Evolutionary conservation across 2,113 vertebrate species (phyloP).

Genomic region (Ophiodon elongatus): DNA sequence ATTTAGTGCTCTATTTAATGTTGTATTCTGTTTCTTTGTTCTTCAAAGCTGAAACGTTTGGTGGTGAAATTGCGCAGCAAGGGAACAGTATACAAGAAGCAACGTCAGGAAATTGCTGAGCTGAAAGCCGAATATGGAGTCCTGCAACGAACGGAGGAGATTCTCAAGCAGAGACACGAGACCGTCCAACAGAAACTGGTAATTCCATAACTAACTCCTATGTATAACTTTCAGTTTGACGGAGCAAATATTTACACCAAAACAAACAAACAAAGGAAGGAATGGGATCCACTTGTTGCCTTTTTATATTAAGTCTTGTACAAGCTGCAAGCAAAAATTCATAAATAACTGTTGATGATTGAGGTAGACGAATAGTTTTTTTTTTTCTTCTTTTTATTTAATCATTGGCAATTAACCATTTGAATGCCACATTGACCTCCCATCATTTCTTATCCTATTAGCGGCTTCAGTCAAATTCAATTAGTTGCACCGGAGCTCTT

Average conservation of each 20-base stretch:
- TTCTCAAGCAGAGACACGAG: conserved; percentile 90
- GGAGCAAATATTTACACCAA: background rate
- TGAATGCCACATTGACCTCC: background rate
- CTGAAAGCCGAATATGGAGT: conserved; percentile 91
- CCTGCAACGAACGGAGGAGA: conserved; percentile 94
- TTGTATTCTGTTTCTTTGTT: conserved; percentile 21
- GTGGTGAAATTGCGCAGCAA: conserved; percentile 93
- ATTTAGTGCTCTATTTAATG: background rate
- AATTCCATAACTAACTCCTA: conserved; percentile 53
- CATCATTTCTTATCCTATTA: background rate
- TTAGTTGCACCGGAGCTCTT: background rate
- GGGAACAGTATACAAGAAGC: conserved; percentile 91
- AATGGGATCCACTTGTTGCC: background rate
- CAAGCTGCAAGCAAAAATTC: background rate
- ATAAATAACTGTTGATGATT: background rate
- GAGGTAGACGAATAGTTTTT: background rate
- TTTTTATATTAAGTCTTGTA: background rate
- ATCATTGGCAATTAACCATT: background rate
- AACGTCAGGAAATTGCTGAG: conserved; percentile 90
- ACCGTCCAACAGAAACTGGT: conserved; percentile 92
- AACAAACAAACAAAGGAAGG: background rate
- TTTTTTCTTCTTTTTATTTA: background rate
- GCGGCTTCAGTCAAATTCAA: background rate
- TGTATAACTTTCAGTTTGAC: background rate
- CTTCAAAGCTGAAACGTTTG: conserved; percentile 91